Percentiles rank a stretch among this genome's conserved stretches.
Evolutionary conservation across 2,797 vertebrate genomes (phyloP).

Genomic region (Bufotes viridis): DNA sequence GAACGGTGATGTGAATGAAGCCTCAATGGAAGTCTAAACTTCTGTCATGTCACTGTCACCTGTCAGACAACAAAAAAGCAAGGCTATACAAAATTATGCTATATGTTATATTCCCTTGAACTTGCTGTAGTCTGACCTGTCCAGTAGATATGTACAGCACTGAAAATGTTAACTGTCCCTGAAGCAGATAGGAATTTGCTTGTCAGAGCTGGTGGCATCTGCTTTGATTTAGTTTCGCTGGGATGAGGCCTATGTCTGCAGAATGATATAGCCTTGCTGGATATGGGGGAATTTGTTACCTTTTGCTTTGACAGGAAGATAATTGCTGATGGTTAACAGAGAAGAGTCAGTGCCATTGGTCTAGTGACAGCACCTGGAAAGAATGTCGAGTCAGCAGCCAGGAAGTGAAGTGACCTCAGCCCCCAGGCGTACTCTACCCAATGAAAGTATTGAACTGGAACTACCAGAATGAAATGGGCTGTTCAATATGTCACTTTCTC

Average conservation of each 20-base stretch:
- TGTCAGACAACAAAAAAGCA: not conserved
- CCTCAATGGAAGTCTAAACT: not conserved
- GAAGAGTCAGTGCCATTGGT: constrained; percentile 93
- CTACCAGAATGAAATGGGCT: constrained; percentile 25
- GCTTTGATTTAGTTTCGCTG: constrained; percentile 94
- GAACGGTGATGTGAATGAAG: too few relatives aligned
- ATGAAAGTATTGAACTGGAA: constrained; percentile 21
- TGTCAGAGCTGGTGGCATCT: constrained; percentile 90
- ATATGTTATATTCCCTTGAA: not conserved
- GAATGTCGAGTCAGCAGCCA: constrained; percentile 69
- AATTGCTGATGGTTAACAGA: constrained; percentile 99
- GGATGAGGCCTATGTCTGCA: constrained; percentile 92
- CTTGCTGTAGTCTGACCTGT: constrained; percentile 3
- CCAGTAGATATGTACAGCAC: constrained; percentile 11
- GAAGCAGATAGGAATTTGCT: constrained; percentile 82
- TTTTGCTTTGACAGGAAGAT: constrained; percentile 98
- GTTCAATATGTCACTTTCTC: not conserved
- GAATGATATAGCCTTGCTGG: constrained; percentile 94
- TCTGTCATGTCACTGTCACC: not conserved
- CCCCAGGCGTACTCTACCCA: constrained; percentile 10
- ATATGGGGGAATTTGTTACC: constrained; percentile 98
- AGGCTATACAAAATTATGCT: not conserved
- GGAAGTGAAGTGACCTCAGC: constrained; percentile 64
- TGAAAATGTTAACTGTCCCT: constrained; percentile 56
- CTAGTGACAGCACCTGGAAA: constrained; percentile 79